Evolutionary conservation across 2,888 invertebrate species (phyloP).

Genomic region (Drosophila anceps): DNA sequence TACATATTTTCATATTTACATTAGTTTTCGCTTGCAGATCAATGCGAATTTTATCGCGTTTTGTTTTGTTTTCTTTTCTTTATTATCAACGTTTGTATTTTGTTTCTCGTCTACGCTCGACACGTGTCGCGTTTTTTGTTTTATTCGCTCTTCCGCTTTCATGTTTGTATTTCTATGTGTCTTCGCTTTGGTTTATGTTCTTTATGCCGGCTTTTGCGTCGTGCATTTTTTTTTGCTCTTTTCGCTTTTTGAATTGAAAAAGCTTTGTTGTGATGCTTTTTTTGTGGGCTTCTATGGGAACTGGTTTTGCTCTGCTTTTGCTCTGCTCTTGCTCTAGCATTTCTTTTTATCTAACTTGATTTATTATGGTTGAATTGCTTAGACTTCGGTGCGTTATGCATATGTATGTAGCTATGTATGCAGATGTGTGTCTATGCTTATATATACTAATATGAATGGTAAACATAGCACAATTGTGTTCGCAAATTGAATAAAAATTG

Average conservation of each 20-base stretch:
- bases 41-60: conserved; percentile 6
- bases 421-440: not conserved
- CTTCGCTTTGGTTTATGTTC: not conserved
- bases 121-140: conserved; percentile 17
- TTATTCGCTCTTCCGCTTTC: not conserved
- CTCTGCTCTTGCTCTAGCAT: not conserved
- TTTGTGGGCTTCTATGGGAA: not conserved
- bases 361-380: conserved; percentile 5
- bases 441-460: not conserved
- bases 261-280: conserved; percentile 14
- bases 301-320: not conserved
- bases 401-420: not conserved
- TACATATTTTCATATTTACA: not conserved
- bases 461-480: not conserved
- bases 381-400: not conserved
- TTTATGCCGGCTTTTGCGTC: conserved; percentile 19
- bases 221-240: not conserved
- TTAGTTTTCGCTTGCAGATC: conserved; percentile 15
- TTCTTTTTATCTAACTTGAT: not conserved
- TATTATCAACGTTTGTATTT: conserved; percentile 30
- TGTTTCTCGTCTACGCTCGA: conserved; percentile 15
- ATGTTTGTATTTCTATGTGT: not conserved
- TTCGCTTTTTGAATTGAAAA: conserved; percentile 2
- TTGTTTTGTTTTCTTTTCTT: conserved; percentile 41
- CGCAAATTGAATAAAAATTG: conserved; percentile 3